Base-by-base conservation (phyloP, 2,888 invertebrate species). In the Eupithecia subfuscata region DNA sequence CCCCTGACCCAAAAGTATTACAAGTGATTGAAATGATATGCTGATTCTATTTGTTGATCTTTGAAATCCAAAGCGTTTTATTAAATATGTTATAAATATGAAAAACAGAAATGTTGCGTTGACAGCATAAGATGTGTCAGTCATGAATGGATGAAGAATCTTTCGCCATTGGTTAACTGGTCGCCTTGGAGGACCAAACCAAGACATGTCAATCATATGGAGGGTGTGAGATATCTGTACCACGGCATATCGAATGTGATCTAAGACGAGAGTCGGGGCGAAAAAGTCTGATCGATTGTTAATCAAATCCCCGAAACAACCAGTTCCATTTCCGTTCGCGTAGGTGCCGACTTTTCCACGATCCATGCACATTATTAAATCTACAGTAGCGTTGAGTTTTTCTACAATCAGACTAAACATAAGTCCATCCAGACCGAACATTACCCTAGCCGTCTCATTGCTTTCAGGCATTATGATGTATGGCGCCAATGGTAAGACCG, bases 1-100 rank as follows among this genome's bases (percentile, higher is more conserved):
- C 69, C 79, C 80, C 78, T 90, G 89, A 0, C 91, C 91, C n/a
- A 92, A 78, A 76, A 91, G 88, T 75, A 91, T 80, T 18, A 83
- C 82, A 18, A 88, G 85, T 9, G 88, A 81, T 72, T 84, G 82
- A 75, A 86, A 88, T 4, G 84, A 40, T 25, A 86, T 78, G 43
- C 78, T 77, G 34, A 78, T 75, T 52, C 70, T 79, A 16, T 71
- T 75, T 65, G 78, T 71, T 12, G 78, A 78, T 43, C 77, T 69
- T 45, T 78, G 72, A 43, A 76, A 69, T 40, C 82, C 83, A 76
- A 80, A 83, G 69, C 81, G 82, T 48, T 82, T 82, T 7, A 82
- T 78, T 11, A 79, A 14, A 22, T 65, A 70, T 16, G 65, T 70
- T 1, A 70, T 67, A 18, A 75, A 63, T 71, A 77, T 74, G 68